Conservation (phyloP, 2,888 invertebrate genomes). For the Boloria euphrosyne region DNA sequence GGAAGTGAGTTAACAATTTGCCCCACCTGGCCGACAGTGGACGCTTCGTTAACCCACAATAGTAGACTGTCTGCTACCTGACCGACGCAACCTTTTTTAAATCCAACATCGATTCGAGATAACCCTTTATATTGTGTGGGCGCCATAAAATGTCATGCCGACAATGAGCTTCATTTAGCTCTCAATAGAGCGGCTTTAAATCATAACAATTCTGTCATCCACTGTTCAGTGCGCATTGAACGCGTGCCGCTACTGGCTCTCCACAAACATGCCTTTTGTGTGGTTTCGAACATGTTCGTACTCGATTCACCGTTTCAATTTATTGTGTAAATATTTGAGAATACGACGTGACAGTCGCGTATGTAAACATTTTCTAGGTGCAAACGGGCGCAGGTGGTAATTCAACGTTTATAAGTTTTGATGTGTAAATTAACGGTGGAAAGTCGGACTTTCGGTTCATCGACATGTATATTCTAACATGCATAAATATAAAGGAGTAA, state of each 20-base stretch:
- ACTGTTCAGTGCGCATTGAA: conserved; percentile 55
- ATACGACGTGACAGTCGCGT: conserved; percentile 64
- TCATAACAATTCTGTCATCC: conserved; percentile 60
- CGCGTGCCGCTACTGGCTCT: conserved; percentile 57
- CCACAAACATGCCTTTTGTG: conserved; percentile 59
- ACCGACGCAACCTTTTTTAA: conserved; percentile 45
- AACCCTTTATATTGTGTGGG: conserved; percentile 65
- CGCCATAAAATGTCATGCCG: conserved; percentile 62
- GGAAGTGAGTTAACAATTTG: conserved; percentile 44
- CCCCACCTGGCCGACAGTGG: conserved; percentile 67
- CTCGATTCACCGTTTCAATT: conserved; percentile 51
- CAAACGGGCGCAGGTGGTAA: conserved; percentile 56
- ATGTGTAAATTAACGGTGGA: conserved; percentile 48
- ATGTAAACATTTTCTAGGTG: conserved; percentile 57
- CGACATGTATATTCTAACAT: conserved; percentile 43
- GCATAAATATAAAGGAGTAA: conserved; percentile 37
- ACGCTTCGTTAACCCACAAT: conserved; percentile 73
- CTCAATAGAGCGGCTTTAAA: conserved; percentile 57
- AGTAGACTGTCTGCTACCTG: conserved; percentile 66
- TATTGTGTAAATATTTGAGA: conserved; percentile 48
- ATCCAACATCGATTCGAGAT: conserved; percentile 41
- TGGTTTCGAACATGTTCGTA: conserved; percentile 43
- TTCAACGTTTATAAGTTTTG: conserved; percentile 51
- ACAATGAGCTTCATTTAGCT: conserved; percentile 66
- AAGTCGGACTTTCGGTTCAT: conserved; percentile 44